These are phyloP conservation scores for Clostera curtula DNA, from an alignment of 2,888 invertebrate species.

Conservation along the genomic window DNA sequence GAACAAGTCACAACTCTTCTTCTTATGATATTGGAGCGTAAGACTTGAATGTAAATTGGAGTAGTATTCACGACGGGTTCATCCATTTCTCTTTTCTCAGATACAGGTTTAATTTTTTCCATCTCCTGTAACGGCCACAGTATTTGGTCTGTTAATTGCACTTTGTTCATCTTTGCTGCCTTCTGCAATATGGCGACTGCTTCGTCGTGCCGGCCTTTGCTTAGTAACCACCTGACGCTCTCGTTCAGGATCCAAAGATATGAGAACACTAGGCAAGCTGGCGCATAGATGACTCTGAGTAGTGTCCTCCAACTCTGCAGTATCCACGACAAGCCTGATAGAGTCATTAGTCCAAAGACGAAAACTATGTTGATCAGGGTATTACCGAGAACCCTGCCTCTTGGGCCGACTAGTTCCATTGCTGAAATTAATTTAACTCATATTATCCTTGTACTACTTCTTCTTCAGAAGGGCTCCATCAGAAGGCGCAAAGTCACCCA, in stretches of 20 bases:
- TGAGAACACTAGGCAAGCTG: slow-evolving; percentile 78
- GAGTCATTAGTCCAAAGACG: slow-evolving; percentile 80
- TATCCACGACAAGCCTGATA: slow-evolving; percentile 80
- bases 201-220: slow-evolving; percentile 78
- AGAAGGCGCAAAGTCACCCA: too few relatives aligned
- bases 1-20: slow-evolving; percentile 78
- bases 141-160: slow-evolving; percentile 56
- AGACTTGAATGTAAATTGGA: slow-evolving; percentile 53
- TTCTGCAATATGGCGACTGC: slow-evolving; percentile 77
- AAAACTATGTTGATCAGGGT: slow-evolving; percentile 82
- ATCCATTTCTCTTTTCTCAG: slow-evolving; percentile 17
- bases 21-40: slow-evolving; percentile 72
- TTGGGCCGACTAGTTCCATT: slow-evolving; percentile 86
- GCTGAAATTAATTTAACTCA: slow-evolving; percentile 58
- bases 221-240: slow-evolving; percentile 85
- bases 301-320: slow-evolving; percentile 81
- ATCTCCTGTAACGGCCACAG: slow-evolving; percentile 47
- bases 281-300: slow-evolving; percentile 80
- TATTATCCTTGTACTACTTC: background rate
- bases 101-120: slow-evolving; percentile 19
- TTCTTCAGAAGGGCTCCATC: too few relatives aligned
- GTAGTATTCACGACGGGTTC: slow-evolving; percentile 16
- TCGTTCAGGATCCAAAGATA: slow-evolving; percentile 84
- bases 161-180: slow-evolving; percentile 79
- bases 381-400: slow-evolving; percentile 82